These are phyloP conservation scores for Marmota flaviventris DNA, from an alignment of 2,113 vertebrate species.

Conservation along the genomic window DNA sequence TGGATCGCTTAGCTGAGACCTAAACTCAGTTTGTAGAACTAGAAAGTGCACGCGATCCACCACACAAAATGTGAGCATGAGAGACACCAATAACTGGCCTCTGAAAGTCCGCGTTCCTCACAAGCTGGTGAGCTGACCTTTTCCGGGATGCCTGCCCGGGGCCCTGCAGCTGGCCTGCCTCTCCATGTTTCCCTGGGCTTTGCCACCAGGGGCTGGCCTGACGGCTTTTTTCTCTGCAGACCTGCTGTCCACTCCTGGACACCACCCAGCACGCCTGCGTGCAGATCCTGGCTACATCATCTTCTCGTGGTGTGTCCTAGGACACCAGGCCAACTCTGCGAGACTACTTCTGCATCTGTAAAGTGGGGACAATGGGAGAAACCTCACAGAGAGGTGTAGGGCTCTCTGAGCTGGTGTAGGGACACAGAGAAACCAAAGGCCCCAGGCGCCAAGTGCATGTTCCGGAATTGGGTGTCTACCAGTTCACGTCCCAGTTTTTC, in stretches of 20 bases:
- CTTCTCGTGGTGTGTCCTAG: not conserved
- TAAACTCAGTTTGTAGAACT: not conserved
- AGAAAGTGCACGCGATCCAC: not conserved
- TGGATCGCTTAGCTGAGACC: not conserved
- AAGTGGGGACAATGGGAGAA: not conserved
- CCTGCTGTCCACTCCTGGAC: not conserved
- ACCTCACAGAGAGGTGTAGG: not conserved
- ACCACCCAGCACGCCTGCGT: not conserved
- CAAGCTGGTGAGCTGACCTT: too few relatives aligned
- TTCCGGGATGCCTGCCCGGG: not conserved
- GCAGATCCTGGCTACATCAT: not conserved
- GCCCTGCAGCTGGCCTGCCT: not conserved
- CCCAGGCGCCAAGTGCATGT: not conserved
- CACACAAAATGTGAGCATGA: fast-evolving
- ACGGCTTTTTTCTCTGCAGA: not conserved
- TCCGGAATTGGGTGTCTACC: not conserved
- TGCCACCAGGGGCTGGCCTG: not conserved
- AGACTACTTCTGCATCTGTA: not conserved
- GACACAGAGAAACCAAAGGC: not conserved
- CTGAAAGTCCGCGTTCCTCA: not conserved
- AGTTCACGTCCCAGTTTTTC: not conserved
- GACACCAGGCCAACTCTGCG: not conserved
- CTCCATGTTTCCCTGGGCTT: not conserved
- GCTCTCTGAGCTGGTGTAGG: not conserved
- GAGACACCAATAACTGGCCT: not conserved